Percentiles rank a stretch among this genome's conserved stretches.
phyloP scores from a whole-genome alignment of 1,140 invertebrate species.

The Laupala kohalensis region DNA sequence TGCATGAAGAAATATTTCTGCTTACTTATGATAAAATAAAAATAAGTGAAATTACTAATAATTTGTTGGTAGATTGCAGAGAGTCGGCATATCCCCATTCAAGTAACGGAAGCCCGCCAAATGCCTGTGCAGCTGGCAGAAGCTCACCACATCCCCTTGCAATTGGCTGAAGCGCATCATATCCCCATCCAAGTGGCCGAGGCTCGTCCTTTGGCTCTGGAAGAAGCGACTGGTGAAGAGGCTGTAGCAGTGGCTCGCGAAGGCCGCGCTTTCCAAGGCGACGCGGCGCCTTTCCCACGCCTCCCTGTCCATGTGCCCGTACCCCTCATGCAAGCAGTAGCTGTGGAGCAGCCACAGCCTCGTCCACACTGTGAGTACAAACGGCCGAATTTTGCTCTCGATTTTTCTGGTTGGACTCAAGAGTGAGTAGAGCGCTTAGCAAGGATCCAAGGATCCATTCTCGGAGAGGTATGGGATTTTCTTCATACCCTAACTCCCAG shows the following conservation, averaged over 20 bases:
- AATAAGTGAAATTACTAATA: too few species aligned
- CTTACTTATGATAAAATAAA: too few species aligned
- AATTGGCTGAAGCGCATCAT: conserved; percentile 18
- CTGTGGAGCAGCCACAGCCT: conserved; percentile 10
- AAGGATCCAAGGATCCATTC: too few species aligned
- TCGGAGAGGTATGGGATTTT: too few species aligned
- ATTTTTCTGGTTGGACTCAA: too few species aligned
- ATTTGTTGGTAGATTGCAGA: conserved; percentile 30
- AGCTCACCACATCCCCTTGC: conserved; percentile 38
- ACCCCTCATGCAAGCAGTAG: conserved; percentile 13
- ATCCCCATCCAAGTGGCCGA: conserved; percentile 14
- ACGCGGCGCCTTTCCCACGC: neutral
- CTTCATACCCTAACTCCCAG: too few species aligned
- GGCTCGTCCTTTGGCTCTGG: conserved; percentile 19
- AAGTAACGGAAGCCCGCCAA: conserved; percentile 16
- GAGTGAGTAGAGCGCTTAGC: too few species aligned
- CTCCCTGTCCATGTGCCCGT: conserved; percentile 13
- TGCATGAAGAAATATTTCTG: too few species aligned
- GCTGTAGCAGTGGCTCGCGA: neutral
- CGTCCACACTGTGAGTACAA: conserved; percentile 23
- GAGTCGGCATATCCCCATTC: conserved; percentile 37
- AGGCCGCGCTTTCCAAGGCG: neutral
- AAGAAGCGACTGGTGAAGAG: neutral
- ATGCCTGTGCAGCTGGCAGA: conserved; percentile 31
- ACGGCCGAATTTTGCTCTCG: too few species aligned